Evolutionary conservation across 2,888 invertebrate species (phyloP).

Genomic region (Tipula helvola): DNA sequence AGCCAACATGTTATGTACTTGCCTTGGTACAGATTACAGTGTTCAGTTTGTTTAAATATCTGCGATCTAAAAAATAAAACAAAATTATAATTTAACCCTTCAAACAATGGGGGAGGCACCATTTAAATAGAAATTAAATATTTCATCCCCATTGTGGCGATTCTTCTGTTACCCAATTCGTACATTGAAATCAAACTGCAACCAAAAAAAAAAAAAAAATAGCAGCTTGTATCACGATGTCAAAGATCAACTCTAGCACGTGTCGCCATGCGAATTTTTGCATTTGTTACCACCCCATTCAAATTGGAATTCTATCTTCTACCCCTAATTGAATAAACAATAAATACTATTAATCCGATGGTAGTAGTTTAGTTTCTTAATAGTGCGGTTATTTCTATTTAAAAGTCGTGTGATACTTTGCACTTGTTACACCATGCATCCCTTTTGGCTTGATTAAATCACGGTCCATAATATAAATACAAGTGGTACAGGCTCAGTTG

Average conservation of each 20-base stretch:
- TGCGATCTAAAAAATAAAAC: too few relatives aligned
- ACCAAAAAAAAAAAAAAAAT: not conserved
- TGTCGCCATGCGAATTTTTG: not conserved
- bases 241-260: not conserved
- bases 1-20: not conserved
- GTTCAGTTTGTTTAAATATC: not conserved
- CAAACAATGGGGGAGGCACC: too few relatives aligned
- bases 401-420: conserved; percentile 32
- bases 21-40: not conserved
- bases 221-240: not conserved
- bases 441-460: not conserved
- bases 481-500: not conserved
- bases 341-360: not conserved
- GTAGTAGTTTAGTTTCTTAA: not conserved
- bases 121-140: not conserved
- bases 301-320: not conserved
- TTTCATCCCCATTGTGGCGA: not conserved
- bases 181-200: too few relatives aligned
- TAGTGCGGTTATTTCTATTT: conserved; percentile 6
- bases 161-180: not conserved
- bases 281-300: not conserved
- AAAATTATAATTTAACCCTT: too few relatives aligned
- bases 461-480: not conserved
- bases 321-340: not conserved
- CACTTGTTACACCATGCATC: conserved; percentile 26